Evolutionary conservation across 2,113 vertebrate species (phyloP), one percentile per base, ranked within the genome.

Genomic region (Furnarius figulus): DNA sequence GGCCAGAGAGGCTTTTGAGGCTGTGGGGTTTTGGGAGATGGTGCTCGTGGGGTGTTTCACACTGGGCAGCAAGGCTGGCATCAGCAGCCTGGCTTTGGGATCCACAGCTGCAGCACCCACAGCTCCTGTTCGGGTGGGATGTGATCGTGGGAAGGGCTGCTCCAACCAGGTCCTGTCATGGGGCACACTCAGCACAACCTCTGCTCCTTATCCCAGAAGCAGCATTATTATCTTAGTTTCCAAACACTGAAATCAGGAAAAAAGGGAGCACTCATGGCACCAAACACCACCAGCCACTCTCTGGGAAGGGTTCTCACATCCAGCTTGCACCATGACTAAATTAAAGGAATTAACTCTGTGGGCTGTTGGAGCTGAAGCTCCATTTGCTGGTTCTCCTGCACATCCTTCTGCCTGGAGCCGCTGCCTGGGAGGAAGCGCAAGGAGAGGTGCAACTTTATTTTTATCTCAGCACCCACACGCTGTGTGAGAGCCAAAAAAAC

Each of bases 391-490:
- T 92, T 50, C 89, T 89, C 84, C 78, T 65, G 77, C 91, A 53
- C 90, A 85, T 74, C 82, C 85, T 90, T 71, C 39, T 3, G 82
- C 87, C 85, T 50, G 88, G 77, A 91, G 91, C 90, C 4, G 1
- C 91, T 53, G 91, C 87, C 16, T 33, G 2, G 93, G 91, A 94
- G 71, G 93, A 68, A 94, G 77, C 55, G 2, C 87, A 83, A 39
- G 78, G 71, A 96, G 78, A 94, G 87, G 89, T 76, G 91, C 67
- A n/a, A 92, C 53, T 37, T 59, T 95, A 95, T 96, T 94, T 97
- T 96, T 92, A 80, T 91, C 92, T 56, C 82, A 0, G 24, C 92
- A 84, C 92, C 95, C 93, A 95, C 93, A 80, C 31, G 52, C 85
- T 85, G 90, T 85, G 78, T 1, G 21, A 83, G 80, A 94, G 47